A percentile compares a stretch with the other conserved stretches of the same genome.
Evolutionary conservation across 2,113 vertebrate species (phyloP).

Genomic region (Anoura caudifer): DNA sequence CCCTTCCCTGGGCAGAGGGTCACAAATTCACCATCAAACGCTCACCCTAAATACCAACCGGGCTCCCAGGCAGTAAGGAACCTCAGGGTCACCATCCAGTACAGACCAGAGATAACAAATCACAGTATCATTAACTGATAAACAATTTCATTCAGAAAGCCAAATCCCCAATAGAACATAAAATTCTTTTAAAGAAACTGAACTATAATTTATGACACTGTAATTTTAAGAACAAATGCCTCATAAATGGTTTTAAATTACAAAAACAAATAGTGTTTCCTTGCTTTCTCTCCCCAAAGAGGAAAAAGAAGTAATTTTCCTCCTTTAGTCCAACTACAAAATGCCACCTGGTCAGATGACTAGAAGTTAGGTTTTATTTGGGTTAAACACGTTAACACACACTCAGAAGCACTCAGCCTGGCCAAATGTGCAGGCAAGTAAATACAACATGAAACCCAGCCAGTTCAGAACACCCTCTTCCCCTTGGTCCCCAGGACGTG

Average conservation of each 20-base stretch:
- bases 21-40: background rate
- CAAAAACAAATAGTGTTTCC: background rate
- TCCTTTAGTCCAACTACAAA: background rate
- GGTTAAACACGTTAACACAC: background rate
- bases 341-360: background rate
- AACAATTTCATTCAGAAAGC: background rate
- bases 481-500: fast-evolving
- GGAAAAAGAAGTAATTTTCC: background rate
- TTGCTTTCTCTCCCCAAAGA: background rate
- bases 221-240: background rate
- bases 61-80: background rate
- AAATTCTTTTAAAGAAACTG: background rate
- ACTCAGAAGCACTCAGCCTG: background rate
- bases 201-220: background rate
- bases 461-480: background rate
- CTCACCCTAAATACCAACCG: background rate
- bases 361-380: background rate
- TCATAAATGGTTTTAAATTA: background rate
- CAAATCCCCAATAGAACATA: background rate
- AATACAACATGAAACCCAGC: background rate
- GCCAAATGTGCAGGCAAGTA: background rate
- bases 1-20: background rate
- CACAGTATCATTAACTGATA: background rate
- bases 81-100: background rate
- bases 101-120: background rate